Evolutionary conservation across 2,113 vertebrate genomes (phyloP).

Genomic region (Ciconia maguari): DNA sequence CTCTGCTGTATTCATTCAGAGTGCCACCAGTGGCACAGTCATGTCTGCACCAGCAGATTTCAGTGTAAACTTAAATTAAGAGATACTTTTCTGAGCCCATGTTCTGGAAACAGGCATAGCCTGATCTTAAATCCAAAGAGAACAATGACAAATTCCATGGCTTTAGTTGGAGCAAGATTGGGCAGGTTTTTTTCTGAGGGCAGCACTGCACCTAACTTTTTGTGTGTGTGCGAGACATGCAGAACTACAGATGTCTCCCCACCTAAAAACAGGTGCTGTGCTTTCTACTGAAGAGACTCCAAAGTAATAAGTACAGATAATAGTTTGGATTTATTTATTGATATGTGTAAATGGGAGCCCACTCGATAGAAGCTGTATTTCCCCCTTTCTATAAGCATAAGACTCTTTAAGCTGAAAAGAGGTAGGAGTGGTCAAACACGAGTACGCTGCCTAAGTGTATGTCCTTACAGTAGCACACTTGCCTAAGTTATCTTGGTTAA

Average conservation of each 20-base stretch:
- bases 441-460: not conserved
- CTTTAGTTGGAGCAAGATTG: not conserved
- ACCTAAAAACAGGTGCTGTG: not conserved
- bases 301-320: not conserved
- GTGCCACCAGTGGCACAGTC: not conserved
- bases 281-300: not conserved
- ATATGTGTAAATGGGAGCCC: not conserved
- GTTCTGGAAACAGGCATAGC: not conserved
- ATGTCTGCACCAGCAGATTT: not conserved
- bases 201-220: not conserved
- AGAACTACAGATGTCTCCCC: not conserved
- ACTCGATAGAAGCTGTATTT: not conserved
- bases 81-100: not conserved
- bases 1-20: not conserved
- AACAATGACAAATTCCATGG: not conserved
- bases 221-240: not conserved
- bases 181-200: not conserved
- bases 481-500: not conserved
- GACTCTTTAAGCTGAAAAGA: not conserved
- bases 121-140: not conserved
- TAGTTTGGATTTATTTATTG: not conserved
- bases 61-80: not conserved
- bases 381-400: not conserved
- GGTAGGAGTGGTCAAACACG: not conserved
- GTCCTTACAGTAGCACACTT: not conserved